Conservation (phyloP, 2,888 invertebrate species). For the Phrixothrix hirtus region DNA sequence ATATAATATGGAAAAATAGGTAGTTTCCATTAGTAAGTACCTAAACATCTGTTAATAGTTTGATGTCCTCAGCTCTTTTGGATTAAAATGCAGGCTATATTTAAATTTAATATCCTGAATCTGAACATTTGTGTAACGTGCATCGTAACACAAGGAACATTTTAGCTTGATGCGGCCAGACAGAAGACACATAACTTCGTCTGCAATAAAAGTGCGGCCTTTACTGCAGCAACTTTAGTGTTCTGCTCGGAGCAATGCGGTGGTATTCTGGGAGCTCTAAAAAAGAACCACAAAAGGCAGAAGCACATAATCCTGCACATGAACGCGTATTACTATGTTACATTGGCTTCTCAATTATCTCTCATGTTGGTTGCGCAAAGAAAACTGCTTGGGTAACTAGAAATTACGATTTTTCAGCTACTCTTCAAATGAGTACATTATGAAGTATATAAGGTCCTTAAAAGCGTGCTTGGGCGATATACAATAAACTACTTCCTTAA, state of each 20-base stretch:
- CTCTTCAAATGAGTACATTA: background rate
- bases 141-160: conserved; percentile 16
- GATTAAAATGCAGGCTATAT: conserved; percentile 16
- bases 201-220: conserved; percentile 43
- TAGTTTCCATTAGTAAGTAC: no score
- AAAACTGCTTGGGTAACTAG: conserved; percentile 14
- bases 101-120: no score
- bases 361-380: conserved; percentile 4
- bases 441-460: background rate
- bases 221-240: conserved; percentile 41
- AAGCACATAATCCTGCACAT: conserved; percentile 32
- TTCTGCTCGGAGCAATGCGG: conserved; percentile 26
- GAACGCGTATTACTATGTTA: conserved; percentile 31
- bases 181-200: conserved; percentile 43
- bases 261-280: conserved; percentile 32
- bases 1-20: no score
- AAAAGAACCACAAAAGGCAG: conserved; percentile 33
- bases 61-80: no score
- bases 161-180: conserved; percentile 34
- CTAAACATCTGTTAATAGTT: no score
- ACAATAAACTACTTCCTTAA: no score
- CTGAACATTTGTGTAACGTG: no score
- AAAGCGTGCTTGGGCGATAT: no score
- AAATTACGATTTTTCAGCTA: conserved; percentile 14
- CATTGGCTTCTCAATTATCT: conserved; percentile 23